A percentile compares a stretch with the other conserved stretches of the same genome.
Evolutionary conservation across 2,888 invertebrate genomes (phyloP).

Genomic region (Creontiades dilutus): DNA sequence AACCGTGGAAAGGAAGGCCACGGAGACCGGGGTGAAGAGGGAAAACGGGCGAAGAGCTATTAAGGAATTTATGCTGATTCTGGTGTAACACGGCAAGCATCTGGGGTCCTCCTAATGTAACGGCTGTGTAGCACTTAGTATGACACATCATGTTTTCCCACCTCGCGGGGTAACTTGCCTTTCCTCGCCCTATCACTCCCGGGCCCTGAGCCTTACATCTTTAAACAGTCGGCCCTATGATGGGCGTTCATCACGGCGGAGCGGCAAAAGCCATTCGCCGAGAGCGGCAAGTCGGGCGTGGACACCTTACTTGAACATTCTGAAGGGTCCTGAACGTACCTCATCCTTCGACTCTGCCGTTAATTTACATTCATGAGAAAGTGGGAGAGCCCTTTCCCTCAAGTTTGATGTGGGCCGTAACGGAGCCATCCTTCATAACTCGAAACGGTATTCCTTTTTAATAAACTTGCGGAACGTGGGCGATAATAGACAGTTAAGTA

Average conservation of each 20-base stretch:
- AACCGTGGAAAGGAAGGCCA: slow-evolving; percentile 43
- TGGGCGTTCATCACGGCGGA: slow-evolving; percentile 57
- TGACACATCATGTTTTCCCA: slow-evolving; percentile 68
- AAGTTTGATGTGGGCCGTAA: slow-evolving; percentile 12
- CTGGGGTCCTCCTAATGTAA: slow-evolving; percentile 73
- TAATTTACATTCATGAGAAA: slow-evolving; percentile 39
- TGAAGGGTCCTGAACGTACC: slow-evolving; percentile 29
- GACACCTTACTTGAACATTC: slow-evolving; percentile 52
- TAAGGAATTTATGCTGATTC: slow-evolving; percentile 76
- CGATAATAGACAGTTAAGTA: no score
- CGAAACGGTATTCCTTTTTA: slow-evolving; percentile 15
- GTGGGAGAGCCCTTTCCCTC: slow-evolving; percentile 15
- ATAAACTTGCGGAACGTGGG: neutral
- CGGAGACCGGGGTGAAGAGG: slow-evolving; percentile 47
- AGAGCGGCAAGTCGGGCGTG: slow-evolving; percentile 37
- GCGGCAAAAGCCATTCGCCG: slow-evolving; percentile 50
- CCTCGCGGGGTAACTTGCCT: neutral
- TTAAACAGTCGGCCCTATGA: slow-evolving; percentile 50
- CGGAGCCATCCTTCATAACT: neutral
- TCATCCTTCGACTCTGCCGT: slow-evolving; percentile 18
- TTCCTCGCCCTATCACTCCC: slow-evolving; percentile 67
- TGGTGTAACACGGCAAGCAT: slow-evolving; percentile 70
- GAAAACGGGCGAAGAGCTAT: slow-evolving; percentile 73
- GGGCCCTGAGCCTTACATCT: slow-evolving; percentile 57
- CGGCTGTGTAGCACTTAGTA: slow-evolving; percentile 71